phyloP scores from a whole-genome alignment of 2,888 invertebrate species.

The Gastrophysa polygoni region DNA sequence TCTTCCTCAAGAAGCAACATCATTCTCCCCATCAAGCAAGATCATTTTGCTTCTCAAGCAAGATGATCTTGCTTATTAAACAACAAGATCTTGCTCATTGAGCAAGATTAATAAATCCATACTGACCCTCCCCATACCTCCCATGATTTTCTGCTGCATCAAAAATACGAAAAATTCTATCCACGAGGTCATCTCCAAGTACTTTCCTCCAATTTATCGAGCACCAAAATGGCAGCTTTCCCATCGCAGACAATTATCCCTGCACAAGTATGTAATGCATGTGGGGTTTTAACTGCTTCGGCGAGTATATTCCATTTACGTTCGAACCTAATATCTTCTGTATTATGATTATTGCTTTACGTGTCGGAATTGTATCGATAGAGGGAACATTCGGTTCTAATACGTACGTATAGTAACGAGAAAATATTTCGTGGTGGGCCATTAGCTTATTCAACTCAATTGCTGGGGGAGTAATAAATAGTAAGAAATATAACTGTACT shows the following conservation, averaged over 20 bases:
- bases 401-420: neutral
- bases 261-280: neutral
- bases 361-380: constrained; percentile 1
- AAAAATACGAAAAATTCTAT: too few species aligned
- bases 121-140: too few species aligned
- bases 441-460: neutral
- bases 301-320: constrained; percentile 2
- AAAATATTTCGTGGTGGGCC: neutral
- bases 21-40: too few species aligned
- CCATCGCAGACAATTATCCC: neutral
- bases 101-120: too few species aligned
- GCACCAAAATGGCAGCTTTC: neutral
- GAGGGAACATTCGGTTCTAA: neutral
- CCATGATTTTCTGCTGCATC: too few species aligned
- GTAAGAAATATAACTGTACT: neutral
- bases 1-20: too few species aligned
- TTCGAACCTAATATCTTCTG: constrained; percentile 3
- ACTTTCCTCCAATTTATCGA: neutral
- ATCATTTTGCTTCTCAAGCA: too few species aligned
- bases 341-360: constrained; percentile 8
- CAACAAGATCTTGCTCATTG: too few species aligned
- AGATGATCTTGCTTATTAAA: too few species aligned
- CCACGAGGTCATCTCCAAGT: neutral
- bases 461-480: neutral
- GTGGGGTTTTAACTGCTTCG: neutral